phyloP scores from a whole-genome alignment of 2,888 invertebrate species.

The Amiota communis region DNA sequence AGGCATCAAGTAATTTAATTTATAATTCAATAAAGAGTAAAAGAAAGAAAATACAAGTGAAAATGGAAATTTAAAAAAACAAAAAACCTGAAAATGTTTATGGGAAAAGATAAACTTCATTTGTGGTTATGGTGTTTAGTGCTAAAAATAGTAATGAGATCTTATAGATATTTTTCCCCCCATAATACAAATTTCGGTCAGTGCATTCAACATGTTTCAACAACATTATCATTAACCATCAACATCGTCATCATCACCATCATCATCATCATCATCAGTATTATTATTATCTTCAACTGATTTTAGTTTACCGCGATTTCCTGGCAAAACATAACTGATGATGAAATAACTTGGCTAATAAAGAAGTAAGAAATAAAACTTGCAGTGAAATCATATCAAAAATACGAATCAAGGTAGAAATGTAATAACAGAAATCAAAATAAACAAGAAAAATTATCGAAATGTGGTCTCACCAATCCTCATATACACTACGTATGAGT shows the following conservation, averaged over 20 bases:
- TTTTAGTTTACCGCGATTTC: constrained; percentile 24
- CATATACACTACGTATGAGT: too few relatives aligned
- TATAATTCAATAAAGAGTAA: too few relatives aligned
- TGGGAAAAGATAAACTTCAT: background rate
- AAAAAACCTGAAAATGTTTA: background rate
- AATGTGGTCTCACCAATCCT: background rate
- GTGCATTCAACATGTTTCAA: too few relatives aligned
- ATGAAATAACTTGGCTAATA: too few relatives aligned
- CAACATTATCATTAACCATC: background rate
- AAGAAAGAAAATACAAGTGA: background rate
- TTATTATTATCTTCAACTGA: constrained; percentile 18
- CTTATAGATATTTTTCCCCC: too few relatives aligned
- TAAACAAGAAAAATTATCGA: background rate
- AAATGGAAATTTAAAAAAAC: too few relatives aligned
- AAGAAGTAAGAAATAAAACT: constrained; percentile 5
- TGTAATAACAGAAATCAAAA: background rate
- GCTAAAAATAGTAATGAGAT: too few relatives aligned
- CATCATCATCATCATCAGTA: constrained; percentile 1
- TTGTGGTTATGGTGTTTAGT: background rate
- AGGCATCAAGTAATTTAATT: too few relatives aligned
- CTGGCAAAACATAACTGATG: background rate
- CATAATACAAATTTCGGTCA: too few relatives aligned
- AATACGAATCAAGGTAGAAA: constrained; percentile 55
- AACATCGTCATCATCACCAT: background rate
- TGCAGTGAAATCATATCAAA: constrained; percentile 50